Percentiles rank a stretch among this genome's conserved stretches.
Evolutionary conservation across 2,888 invertebrate species (phyloP).

Genomic region (Troides oblongomaculatus): DNA sequence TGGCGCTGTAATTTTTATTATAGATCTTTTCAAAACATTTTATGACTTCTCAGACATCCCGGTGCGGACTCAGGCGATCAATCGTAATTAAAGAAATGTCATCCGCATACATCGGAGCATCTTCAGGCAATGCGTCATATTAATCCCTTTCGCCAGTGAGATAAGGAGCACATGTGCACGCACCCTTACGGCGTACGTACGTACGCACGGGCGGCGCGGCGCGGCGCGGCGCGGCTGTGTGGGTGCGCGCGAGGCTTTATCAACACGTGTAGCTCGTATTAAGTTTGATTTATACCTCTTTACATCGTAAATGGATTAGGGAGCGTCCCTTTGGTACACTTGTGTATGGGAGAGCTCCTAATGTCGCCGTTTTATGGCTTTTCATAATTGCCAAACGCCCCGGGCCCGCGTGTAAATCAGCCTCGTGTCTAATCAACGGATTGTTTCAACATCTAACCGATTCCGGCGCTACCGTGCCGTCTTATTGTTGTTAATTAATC

Average conservation of each 20-base stretch:
- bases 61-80: conserved; percentile 1
- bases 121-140: conserved; percentile 49
- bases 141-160: conserved; percentile 51
- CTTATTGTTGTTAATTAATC: conserved; percentile 24
- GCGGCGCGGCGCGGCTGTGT: conserved; percentile 21
- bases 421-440: conserved; percentile 25
- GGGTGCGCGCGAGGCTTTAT: conserved; percentile 53
- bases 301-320: conserved; percentile 80
- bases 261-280: conserved; percentile 78
- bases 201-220: conserved; percentile 3
- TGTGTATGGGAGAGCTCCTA: conserved; percentile 48
- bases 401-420: conserved; percentile 31
- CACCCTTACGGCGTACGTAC: conserved; percentile 14
- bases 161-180: conserved; percentile 36
- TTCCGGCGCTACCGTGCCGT: conserved; percentile 32
- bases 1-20: background rate
- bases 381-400: conserved; percentile 56
- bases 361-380: conserved; percentile 64
- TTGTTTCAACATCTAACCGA: conserved; percentile 33
- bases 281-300: conserved; percentile 79
- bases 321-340: conserved; percentile 54
- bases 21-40: background rate
- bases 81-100: conserved; percentile 17
- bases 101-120: conserved; percentile 20
- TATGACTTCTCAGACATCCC: background rate